Evolutionary conservation across 2,797 vertebrate species (phyloP).

Genomic region (Sebastes vulpes): DNA sequence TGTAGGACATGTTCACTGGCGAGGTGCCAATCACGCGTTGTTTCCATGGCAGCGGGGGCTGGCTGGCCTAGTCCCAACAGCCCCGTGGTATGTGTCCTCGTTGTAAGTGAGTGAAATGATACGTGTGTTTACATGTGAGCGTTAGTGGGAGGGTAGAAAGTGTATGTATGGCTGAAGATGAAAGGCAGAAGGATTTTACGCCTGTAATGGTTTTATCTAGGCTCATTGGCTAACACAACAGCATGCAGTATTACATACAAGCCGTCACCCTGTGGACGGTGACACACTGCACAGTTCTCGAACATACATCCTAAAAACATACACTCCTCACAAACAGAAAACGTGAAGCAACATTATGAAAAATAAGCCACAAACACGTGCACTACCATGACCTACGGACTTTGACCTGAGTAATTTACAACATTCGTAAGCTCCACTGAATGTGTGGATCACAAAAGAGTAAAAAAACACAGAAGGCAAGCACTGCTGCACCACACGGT

Average conservation of each 20-base stretch:
- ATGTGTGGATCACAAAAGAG: neutral
- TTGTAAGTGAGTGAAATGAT: constrained; percentile 29
- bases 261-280: neutral
- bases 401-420: constrained; percentile 9
- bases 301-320: neutral
- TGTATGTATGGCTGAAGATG: constrained; percentile 38
- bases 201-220: constrained; percentile 50
- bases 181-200: constrained; percentile 54
- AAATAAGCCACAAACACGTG: neutral
- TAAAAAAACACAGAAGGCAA: neutral
- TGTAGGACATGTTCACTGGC: constrained; percentile 41
- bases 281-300: neutral
- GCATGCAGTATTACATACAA: constrained; percentile 25
- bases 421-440: neutral
- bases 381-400: neutral
- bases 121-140: constrained; percentile 49
- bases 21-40: constrained; percentile 60
- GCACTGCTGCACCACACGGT: neutral
- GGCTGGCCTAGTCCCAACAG: constrained; percentile 56
- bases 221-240: constrained; percentile 9
- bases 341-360: neutral
- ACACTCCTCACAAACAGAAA: neutral
- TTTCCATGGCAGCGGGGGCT: constrained; percentile 68
- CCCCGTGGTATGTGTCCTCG: constrained; percentile 26
- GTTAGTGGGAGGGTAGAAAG: neutral